Percentiles rank a stretch among this genome's conserved stretches.
These are phyloP conservation scores for Emys orbicularis DNA, from an alignment of 2,797 vertebrate genomes.

Conservation along the genomic window DNA sequence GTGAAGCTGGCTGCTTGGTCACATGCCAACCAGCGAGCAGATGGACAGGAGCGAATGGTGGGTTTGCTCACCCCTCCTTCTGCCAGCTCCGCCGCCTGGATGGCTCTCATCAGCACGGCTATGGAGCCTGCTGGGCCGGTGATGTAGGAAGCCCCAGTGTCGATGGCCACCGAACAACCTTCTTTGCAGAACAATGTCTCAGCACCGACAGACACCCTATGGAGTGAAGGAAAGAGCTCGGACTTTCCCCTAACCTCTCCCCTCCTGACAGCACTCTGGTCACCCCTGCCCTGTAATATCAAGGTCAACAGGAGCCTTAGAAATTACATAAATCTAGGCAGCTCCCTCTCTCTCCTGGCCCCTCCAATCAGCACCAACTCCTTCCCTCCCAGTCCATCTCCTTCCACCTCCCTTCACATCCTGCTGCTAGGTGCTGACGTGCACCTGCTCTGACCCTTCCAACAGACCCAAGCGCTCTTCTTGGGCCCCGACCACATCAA, in stretches of 20 bases:
- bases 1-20: not conserved
- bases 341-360: not conserved
- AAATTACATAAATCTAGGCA: not conserved
- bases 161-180: slow-evolving; percentile 91
- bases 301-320: not conserved
- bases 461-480: not conserved
- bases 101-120: slow-evolving; percentile 87
- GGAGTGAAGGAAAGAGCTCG: not conserved
- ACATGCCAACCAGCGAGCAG: not conserved
- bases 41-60: fast-evolving
- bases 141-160: slow-evolving; percentile 95
- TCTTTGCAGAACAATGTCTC: slow-evolving; percentile 89
- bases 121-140: slow-evolving; percentile 91
- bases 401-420: not conserved
- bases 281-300: not conserved
- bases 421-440: not conserved
- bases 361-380: not conserved
- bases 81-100: slow-evolving; percentile 88
- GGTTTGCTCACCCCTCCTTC: slow-evolving; percentile 85
- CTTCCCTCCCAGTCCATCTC: not conserved
- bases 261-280: fast-evolving
- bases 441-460: not conserved
- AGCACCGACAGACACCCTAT: slow-evolving; percentile 90
- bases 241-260: not conserved
- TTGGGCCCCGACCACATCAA: not conserved